phyloP scores from a whole-genome alignment of 2,888 invertebrate genomes.

The Andrena bucephala region DNA sequence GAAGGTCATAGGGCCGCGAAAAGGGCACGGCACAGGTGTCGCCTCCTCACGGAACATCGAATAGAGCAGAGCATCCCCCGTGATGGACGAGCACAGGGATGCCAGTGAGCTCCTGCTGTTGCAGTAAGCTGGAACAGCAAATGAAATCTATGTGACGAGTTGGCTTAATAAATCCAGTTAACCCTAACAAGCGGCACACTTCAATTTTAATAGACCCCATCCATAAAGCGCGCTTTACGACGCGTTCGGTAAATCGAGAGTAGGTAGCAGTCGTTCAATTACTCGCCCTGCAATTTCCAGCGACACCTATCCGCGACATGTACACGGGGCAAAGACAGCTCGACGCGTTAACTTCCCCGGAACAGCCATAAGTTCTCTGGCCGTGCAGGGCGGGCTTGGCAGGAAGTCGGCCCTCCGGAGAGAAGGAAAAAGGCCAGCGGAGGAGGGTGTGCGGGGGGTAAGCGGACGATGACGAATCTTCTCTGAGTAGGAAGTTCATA shows the following conservation, averaged over 20 bases:
- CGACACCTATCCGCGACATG: neutral
- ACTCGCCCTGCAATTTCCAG: neutral
- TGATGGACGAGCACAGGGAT: constrained; percentile 93
- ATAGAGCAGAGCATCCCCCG: constrained; percentile 94
- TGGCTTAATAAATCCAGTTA: too few relatives aligned
- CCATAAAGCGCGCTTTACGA: too few relatives aligned
- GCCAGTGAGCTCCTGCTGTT: constrained; percentile 91
- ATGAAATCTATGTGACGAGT: constrained; percentile 1
- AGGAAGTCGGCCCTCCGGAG: constrained; percentile 21
- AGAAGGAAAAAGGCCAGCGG: constrained; percentile 6
- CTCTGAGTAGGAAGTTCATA: constrained; percentile 71
- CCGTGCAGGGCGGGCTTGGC: constrained; percentile 24
- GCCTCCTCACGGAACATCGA: constrained; percentile 96
- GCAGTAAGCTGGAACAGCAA: constrained; percentile 89
- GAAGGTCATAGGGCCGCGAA: constrained; percentile 95
- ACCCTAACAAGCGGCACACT: too few relatives aligned
- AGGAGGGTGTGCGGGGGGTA: neutral
- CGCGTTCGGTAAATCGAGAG: too few relatives aligned
- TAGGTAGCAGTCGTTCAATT: too few relatives aligned
- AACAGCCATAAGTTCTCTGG: constrained; percentile 58
- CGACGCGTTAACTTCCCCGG: constrained; percentile 37
- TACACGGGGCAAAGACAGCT: too few relatives aligned
- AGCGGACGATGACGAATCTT: constrained; percentile 71
- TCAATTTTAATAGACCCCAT: too few relatives aligned
- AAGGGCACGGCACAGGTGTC: constrained; percentile 95